Conservation (phyloP, 2,797 vertebrate genomes). For the Sebastes nivosus region DNA sequence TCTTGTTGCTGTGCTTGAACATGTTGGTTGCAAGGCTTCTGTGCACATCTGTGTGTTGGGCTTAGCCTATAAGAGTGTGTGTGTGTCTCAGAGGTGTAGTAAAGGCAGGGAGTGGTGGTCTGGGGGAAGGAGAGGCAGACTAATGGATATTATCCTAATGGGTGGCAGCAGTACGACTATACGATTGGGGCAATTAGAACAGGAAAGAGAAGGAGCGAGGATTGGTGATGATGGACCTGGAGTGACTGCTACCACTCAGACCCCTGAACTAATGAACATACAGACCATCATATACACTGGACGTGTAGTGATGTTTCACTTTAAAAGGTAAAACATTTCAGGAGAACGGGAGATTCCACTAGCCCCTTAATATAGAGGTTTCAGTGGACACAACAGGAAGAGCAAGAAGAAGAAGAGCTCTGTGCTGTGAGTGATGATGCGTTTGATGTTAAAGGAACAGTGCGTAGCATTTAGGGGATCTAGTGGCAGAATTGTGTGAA, state of each 20-base stretch:
- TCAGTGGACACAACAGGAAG: not conserved
- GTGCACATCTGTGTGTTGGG: not conserved
- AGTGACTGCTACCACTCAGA: slow-evolving; percentile 61
- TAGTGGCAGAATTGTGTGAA: not conserved
- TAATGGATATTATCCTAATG: slow-evolving; percentile 84
- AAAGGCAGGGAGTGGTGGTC: slow-evolving; percentile 75
- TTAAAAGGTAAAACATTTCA: slow-evolving; percentile 23
- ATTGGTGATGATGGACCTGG: slow-evolving; percentile 61
- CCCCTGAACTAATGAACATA: slow-evolving; percentile 46
- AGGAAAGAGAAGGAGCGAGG: slow-evolving; percentile 74
- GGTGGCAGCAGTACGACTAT: slow-evolving; percentile 54
- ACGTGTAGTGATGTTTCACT: not conserved
- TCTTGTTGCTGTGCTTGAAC: not conserved
- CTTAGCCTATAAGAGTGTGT: not conserved
- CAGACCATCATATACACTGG: slow-evolving; percentile 22
- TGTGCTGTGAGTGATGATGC: not conserved
- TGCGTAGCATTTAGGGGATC: too few species aligned
- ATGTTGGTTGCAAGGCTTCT: not conserved
- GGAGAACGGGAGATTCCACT: not conserved
- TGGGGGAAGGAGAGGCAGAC: slow-evolving; percentile 53
- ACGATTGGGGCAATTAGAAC: slow-evolving; percentile 75
- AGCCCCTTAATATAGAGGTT: not conserved
- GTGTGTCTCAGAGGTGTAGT: slow-evolving; percentile 81
- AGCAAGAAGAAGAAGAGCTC: not conserved
- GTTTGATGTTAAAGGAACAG: not conserved